Evolutionary conservation across 2,888 invertebrate genomes (phyloP), one percentile per base, ranked within the genome.

Genomic region (Drosophila paucipuncta): DNA sequence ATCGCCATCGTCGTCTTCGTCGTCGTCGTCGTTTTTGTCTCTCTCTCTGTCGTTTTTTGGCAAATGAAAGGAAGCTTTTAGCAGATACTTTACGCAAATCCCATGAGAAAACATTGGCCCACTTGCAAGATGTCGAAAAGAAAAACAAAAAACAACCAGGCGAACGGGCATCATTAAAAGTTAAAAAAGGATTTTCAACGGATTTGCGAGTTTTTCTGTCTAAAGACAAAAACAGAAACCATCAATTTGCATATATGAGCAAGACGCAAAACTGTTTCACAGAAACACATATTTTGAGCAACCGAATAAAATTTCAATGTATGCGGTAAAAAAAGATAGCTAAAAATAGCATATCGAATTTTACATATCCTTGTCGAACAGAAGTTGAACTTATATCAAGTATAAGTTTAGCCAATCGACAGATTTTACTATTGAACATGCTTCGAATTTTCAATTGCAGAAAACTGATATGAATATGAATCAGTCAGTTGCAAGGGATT

Each of bases 61-160:
- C 76, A 61, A 79, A 86, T 78, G 87, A 80, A 77, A 76, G 89
- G 80, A 90, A 87, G 91, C 86, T 90, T 90, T 87, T 87, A 87
- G 87, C 86, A 90, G 86, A 90, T 87, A 89, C 85, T 90, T 87
- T 84, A 91, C 83, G 85, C 78, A 87, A 87, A 90, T 90, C 91
- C 89, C 89, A 74, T 61, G 87, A 80, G 91, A 90, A 87, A 89
- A 86, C 87, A 90, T 89, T 86, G 85, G 73, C 83, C 80, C 89
- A 88, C 86, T 90, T 76, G 78, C 43, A 58, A 67, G 62, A 58
- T 59, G 54, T 52, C 60, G 61, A 60, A 35, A 35, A 13, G n/a
- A 57, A 28, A 13, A 28, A 41, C 28, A 33, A 33, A 53, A 67
- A 47, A 37, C 68, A 50, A 30, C 11, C 43, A 11, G 54, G 33